Base-by-base conservation (phyloP, 2,797 vertebrate species). In the Schizopygopsis malacanthus region DNA sequence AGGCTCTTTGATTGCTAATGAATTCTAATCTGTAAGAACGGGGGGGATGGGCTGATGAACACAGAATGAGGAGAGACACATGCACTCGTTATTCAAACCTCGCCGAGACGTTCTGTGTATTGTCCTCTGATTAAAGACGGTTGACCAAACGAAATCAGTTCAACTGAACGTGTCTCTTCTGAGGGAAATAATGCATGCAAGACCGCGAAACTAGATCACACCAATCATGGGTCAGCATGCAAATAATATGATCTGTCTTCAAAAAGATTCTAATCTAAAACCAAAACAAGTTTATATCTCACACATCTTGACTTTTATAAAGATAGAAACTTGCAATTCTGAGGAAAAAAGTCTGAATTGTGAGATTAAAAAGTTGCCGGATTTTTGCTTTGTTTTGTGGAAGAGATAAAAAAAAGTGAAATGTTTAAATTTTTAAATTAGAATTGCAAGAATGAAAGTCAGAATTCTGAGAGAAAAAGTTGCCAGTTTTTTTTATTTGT, bases 1-100 rank as follows among this genome's bases (percentile, higher is more conserved):
- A 95, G 93, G 93, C 94, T 94, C 94, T 95, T 96, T 96, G 95
- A 96, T 96, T 96, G 95, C 95, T 96, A 96, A 95, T 96, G 95
- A 95, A 96, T 96, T 96, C 95, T 93, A 94, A 94, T 95, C 94
- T 93, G 93, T 91, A 92, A 94, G 92, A 95, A 94, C 93, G 93
- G 93, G 81, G 81, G 94, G 93, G 93, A 92, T 92, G 93, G 92
- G 92, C 87, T 89, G 91, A 92, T 91, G 92, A 91, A 92, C 92
- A 88, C 41, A 91, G 84, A 89, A 88, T 88, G 88, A 92, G 88
- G 56, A 85, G 83, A 90, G 86, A 91, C 81, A 84, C 88, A 87
- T 87, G 84, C 89, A 89, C 92, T 90, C 88, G 65, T 90, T 83
- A 70, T 81, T 54, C 33, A 70, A 41, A 70, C 12, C 79, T 41